Evolutionary conservation across 2,888 invertebrate species (phyloP).

Genomic region (Mesochorus sp.): DNA sequence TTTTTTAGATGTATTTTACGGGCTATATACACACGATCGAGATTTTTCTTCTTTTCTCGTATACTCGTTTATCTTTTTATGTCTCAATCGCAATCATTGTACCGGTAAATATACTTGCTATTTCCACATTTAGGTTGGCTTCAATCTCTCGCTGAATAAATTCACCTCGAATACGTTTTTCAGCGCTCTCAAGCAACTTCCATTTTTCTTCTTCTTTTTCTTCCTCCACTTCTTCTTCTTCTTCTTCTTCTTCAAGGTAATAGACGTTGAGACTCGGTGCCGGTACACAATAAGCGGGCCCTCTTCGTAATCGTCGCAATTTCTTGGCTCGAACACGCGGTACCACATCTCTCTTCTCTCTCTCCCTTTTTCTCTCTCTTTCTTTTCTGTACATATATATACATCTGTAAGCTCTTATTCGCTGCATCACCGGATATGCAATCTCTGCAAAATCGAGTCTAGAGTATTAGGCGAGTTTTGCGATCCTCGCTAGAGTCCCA

Average conservation of each 20-base stretch:
- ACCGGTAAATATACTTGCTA: no score
- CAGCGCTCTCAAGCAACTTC: no score
- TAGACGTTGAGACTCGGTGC: background rate
- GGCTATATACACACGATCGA: background rate
- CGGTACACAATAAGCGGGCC: background rate
- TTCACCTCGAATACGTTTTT: background rate
- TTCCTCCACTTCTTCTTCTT: background rate
- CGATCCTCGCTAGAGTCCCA: background rate
- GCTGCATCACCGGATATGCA: slow-evolving; percentile 20
- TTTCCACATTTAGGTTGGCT: no score
- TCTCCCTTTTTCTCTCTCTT: background rate
- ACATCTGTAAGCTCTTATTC: background rate
- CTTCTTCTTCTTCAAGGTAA: background rate
- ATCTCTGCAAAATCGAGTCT: slow-evolving; percentile 28
- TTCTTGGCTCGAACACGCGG: background rate
- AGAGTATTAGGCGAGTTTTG: background rate
- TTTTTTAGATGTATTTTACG: background rate
- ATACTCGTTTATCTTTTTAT: no score
- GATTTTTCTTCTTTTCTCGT: background rate
- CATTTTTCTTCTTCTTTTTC: no score
- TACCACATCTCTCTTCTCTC: background rate
- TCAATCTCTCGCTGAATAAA: no score
- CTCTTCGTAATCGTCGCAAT: slow-evolving; percentile 49
- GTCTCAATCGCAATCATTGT: no score
- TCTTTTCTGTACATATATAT: background rate